Evolutionary conservation across 1,140 invertebrate genomes (phyloP).

Genomic region (Conopomorpha cramerella): DNA sequence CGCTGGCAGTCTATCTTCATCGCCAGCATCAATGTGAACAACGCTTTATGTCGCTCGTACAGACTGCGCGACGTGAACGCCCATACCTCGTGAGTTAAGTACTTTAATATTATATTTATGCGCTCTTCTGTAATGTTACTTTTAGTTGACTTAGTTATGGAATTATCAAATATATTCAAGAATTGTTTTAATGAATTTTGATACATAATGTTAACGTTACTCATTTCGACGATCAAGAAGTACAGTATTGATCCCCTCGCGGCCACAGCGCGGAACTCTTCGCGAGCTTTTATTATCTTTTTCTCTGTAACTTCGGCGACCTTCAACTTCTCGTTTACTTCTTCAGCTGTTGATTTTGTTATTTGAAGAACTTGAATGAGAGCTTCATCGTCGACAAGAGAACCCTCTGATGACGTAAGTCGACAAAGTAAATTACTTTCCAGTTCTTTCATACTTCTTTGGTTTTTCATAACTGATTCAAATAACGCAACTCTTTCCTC

Average conservation of each 20-base stretch:
- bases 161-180: constrained; percentile 90
- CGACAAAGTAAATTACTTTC: constrained; percentile 90
- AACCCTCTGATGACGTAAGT: constrained; percentile 89
- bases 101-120: constrained; percentile 88
- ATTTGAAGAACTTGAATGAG: constrained; percentile 89
- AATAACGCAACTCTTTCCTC: constrained; percentile 92
- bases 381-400: constrained; percentile 94
- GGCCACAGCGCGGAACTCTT: constrained; percentile 94
- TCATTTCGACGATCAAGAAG: constrained; percentile 97
- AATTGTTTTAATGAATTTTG: constrained; percentile 96
- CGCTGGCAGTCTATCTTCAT: constrained; percentile 94
- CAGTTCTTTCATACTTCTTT: constrained; percentile 93
- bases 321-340: constrained; percentile 91
- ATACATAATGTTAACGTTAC: constrained; percentile 95
- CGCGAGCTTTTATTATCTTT: constrained; percentile 91
- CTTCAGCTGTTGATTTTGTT: constrained; percentile 92
- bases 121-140: constrained; percentile 83
- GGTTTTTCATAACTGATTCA: constrained; percentile 95
- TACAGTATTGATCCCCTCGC: constrained; percentile 93
- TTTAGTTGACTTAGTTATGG: constrained; percentile 88
- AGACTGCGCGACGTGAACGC: constrained; percentile 89
- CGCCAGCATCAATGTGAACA: constrained; percentile 94
- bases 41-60: constrained; percentile 89
- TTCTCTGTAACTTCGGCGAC: constrained; percentile 90
- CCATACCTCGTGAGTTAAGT: constrained; percentile 92